Conservation (phyloP, 2,797 vertebrate genomes). For the Pangasius krempfi region DNA sequence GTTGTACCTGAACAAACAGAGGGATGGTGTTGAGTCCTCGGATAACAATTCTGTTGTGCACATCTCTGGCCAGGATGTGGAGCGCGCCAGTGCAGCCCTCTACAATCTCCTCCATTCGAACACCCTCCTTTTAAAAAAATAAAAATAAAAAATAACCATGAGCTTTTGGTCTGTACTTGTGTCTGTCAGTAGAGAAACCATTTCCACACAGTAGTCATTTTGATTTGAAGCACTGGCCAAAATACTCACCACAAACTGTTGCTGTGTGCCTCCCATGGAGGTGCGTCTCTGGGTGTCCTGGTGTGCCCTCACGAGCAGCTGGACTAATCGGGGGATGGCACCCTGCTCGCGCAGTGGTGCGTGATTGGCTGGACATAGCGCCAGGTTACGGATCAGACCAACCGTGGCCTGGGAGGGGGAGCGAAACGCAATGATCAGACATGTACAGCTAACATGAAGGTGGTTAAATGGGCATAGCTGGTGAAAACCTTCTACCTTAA, state of each 20-base stretch:
- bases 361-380: conserved; percentile 96
- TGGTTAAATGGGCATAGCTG: background rate
- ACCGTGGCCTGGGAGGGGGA: conserved; percentile 85
- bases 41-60: conserved; percentile 97
- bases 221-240: background rate
- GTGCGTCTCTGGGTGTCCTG: conserved; percentile 97
- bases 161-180: background rate
- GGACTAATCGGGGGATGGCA: conserved; percentile 93
- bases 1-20: conserved; percentile 91
- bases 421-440: background rate
- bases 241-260: conserved; percentile 92
- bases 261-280: conserved; percentile 97
- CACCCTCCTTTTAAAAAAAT: conserved; percentile 81
- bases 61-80: conserved; percentile 96
- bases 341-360: conserved; percentile 95
- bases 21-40: conserved; percentile 98
- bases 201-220: background rate
- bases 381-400: conserved; percentile 95
- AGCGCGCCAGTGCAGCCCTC: conserved; percentile 98
- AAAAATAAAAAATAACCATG: no score
- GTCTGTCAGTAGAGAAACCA: background rate
- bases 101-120: conserved; percentile 99
- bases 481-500: conserved; percentile 80
- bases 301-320: conserved; percentile 93
- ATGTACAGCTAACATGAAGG: background rate